These are phyloP conservation scores for Prosopocoilus inquinatus DNA, from an alignment of 2,888 invertebrate genomes.

Conservation along the genomic window DNA sequence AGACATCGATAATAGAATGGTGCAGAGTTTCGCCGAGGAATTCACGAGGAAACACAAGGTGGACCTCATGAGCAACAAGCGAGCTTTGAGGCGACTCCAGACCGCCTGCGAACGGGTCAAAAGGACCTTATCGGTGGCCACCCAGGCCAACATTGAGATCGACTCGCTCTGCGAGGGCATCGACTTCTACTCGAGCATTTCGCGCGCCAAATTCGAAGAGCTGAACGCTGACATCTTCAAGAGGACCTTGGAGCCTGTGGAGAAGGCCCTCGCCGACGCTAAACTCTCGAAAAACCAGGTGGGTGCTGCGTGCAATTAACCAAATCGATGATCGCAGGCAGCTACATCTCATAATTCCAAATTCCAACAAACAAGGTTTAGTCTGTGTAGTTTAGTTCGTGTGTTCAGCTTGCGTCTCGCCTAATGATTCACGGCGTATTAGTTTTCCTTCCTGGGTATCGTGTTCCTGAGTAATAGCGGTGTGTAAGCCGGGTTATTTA, in stretches of 20 bases:
- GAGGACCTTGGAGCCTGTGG: constrained; percentile 63
- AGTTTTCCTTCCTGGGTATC: not conserved
- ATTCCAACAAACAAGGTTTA: not conserved
- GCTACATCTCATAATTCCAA: not conserved
- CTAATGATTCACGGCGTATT: not conserved
- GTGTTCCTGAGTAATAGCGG: too few relatives aligned
- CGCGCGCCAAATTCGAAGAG: constrained; percentile 65
- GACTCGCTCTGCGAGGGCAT: constrained; percentile 60
- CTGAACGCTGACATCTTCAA: constrained; percentile 62
- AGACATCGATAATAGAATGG: constrained; percentile 58
- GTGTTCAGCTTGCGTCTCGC: not conserved
- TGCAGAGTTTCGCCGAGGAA: constrained; percentile 55
- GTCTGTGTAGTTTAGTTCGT: not conserved
- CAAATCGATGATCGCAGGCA: not conserved
- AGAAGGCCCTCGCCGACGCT: constrained; percentile 62
- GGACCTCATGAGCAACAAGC: constrained; percentile 49
- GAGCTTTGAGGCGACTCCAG: constrained; percentile 60
- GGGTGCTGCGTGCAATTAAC: constrained; percentile 8
- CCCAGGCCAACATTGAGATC: constrained; percentile 61
- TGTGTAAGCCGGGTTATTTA: too few relatives aligned
- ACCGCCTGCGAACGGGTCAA: constrained; percentile 65
- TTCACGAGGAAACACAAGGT: constrained; percentile 57
- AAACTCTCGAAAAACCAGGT: constrained; percentile 56
- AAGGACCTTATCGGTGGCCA: constrained; percentile 56
- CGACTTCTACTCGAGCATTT: constrained; percentile 60